A percentile compares a stretch with the other conserved stretches of the same genome.
Evolutionary conservation across 1,140 invertebrate species (phyloP).

Genomic region (Solenopsis fugax): DNA sequence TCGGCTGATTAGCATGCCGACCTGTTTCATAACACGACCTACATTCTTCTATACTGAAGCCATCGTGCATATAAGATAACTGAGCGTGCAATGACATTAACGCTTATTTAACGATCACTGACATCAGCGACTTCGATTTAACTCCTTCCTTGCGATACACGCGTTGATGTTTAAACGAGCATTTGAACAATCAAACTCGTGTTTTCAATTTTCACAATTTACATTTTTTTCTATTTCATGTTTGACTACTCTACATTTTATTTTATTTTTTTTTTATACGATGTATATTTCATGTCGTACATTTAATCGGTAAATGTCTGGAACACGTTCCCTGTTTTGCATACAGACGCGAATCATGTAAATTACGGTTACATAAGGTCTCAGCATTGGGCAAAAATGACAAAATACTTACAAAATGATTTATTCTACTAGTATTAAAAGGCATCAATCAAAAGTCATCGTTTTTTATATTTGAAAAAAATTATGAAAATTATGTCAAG

Average conservation of each 20-base stretch:
- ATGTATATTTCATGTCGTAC: not conserved
- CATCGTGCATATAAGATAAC: conserved; percentile 45
- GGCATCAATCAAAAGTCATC: not conserved
- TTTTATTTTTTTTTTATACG: not conserved
- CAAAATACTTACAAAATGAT: not conserved
- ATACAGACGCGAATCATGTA: not conserved
- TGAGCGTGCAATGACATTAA: conserved; percentile 26
- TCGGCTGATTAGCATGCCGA: conserved; percentile 75
- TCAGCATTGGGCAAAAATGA: not conserved
- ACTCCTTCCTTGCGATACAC: not conserved
- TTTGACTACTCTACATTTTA: not conserved
- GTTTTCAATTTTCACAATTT: conserved; percentile 9
- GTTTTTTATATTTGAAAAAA: not conserved
- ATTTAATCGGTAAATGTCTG: conserved; percentile 8
- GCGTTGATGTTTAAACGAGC: not conserved
- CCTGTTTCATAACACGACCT: conserved; percentile 74
- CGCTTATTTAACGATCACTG: conserved; percentile 37
- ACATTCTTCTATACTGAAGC: conserved; percentile 66
- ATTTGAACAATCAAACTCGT: not conserved
- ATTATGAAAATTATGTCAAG: not conserved
- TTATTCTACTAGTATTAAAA: not conserved
- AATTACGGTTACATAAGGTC: not conserved
- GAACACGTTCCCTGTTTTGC: not conserved
- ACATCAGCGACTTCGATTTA: conserved; percentile 37
- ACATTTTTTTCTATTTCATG: not conserved